Percentiles rank a stretch among this genome's conserved stretches.
phyloP scores from a whole-genome alignment of 2,888 invertebrate species.

The Bugula neritina region DNA sequence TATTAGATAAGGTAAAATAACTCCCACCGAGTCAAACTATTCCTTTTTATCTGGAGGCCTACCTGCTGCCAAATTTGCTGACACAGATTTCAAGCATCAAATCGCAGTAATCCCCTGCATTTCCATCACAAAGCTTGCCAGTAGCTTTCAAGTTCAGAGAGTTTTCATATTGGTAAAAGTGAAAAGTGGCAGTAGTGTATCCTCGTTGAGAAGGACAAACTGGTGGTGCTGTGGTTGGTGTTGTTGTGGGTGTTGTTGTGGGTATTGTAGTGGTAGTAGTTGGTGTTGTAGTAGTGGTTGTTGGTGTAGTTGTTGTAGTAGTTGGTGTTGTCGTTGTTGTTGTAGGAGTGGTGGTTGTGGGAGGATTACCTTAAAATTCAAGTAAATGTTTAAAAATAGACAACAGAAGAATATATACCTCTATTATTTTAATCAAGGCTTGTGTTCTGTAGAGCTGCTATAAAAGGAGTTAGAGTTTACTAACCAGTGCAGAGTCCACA shows the following conservation, averaged over 20 bases:
- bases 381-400: no score
- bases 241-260: not conserved
- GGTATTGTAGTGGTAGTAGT: constrained; percentile 9
- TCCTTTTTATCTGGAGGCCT: no score
- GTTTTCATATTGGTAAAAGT: not conserved
- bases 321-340: not conserved
- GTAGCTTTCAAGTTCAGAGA: not conserved
- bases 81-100: not conserved
- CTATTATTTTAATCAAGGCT: no score
- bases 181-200: not conserved
- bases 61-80: not conserved
- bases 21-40: no score
- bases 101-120: not conserved
- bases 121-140: not conserved
- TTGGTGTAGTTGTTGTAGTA: not conserved
- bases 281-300: constrained; percentile 11
- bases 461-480: not conserved
- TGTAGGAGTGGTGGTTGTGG: not conserved
- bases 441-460: no score
- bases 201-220: not conserved
- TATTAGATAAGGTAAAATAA: no score
- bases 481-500: not conserved
- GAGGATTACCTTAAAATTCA: not conserved
- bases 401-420: no score
- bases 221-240: constrained; percentile 6